phyloP scores from a whole-genome alignment of 2,113 vertebrate genomes.

The Melanerpes aurifrons region DNA sequence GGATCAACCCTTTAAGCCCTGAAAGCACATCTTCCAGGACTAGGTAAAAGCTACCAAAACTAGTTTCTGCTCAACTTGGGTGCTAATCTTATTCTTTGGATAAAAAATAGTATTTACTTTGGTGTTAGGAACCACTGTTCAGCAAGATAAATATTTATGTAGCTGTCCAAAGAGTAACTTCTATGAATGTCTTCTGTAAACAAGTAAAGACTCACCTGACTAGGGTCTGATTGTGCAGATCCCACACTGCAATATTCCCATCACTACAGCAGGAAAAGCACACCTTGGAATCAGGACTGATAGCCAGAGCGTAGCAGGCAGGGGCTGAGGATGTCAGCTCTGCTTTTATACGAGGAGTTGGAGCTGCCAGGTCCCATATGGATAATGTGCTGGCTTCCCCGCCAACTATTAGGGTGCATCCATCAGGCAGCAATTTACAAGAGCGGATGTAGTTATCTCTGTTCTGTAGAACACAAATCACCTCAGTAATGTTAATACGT shows the following conservation, averaged over 20 bases:
- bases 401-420: slow-evolving; percentile 86
- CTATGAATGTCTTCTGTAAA: not conserved
- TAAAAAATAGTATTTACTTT: not conserved
- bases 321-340: slow-evolving; percentile 97
- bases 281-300: slow-evolving; percentile 99
- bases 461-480: slow-evolving; percentile 84
- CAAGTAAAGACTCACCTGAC: slow-evolving; percentile 85
- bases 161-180: not conserved
- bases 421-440: slow-evolving; percentile 85
- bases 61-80: not conserved
- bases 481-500: slow-evolving; percentile 27
- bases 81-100: not conserved
- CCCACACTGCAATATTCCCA: slow-evolving; percentile 99
- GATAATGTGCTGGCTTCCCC: slow-evolving; percentile 98
- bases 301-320: slow-evolving; percentile 97
- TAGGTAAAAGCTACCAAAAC: not conserved
- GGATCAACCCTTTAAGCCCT: not conserved
- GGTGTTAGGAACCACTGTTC: not conserved
- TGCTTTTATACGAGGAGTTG: slow-evolving; percentile 97
- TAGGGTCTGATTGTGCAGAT: slow-evolving; percentile 97
- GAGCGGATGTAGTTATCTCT: slow-evolving; percentile 98
- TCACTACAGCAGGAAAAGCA: slow-evolving; percentile 99
- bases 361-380: slow-evolving; percentile 98
- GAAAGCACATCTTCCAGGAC: not conserved
- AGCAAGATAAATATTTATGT: slow-evolving; percentile 9